Evolutionary conservation across 2,113 vertebrate genomes (phyloP).

Genomic region (Ceyx margarethae): DNA sequence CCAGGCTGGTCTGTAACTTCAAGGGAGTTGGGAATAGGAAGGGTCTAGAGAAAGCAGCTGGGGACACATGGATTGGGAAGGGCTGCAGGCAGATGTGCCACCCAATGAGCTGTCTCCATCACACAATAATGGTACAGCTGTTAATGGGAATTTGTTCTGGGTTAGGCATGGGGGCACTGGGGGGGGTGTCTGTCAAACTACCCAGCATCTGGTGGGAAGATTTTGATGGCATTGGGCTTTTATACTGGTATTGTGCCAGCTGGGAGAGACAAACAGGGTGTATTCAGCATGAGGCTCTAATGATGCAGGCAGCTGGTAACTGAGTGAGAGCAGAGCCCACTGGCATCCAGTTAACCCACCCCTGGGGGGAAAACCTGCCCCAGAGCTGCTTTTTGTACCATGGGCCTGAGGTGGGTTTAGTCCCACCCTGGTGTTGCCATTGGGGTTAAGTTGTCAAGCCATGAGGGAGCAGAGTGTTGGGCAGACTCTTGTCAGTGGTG

Average conservation of each 20-base stretch:
- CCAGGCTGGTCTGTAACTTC: neutral
- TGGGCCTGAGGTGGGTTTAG: neutral
- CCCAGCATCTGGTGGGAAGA: conserved; percentile 55
- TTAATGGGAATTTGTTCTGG: conserved; percentile 11
- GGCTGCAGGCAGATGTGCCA: neutral
- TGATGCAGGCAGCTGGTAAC: neutral
- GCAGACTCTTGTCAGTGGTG: neutral
- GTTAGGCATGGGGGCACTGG: neutral
- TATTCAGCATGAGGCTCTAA: neutral
- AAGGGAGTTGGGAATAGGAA: neutral
- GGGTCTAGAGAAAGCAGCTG: neutral
- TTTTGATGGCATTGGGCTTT: conserved; percentile 29
- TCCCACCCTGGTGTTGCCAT: fast-evolving
- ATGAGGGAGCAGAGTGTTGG: too few species aligned
- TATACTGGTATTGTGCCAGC: neutral
- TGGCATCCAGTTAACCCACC: neutral
- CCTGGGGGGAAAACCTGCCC: neutral
- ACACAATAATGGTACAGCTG: neutral
- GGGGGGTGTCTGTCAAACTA: neutral
- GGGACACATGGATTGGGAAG: neutral
- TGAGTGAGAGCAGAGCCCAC: neutral
- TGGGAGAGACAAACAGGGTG: neutral
- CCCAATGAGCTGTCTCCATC: neutral
- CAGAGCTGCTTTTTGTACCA: fast-evolving
- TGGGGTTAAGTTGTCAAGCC: neutral